Percentiles rank a stretch among this genome's conserved stretches.
Conservation (phyloP, 2,888 invertebrate species). For the Seladonia tumulorum region DNA sequence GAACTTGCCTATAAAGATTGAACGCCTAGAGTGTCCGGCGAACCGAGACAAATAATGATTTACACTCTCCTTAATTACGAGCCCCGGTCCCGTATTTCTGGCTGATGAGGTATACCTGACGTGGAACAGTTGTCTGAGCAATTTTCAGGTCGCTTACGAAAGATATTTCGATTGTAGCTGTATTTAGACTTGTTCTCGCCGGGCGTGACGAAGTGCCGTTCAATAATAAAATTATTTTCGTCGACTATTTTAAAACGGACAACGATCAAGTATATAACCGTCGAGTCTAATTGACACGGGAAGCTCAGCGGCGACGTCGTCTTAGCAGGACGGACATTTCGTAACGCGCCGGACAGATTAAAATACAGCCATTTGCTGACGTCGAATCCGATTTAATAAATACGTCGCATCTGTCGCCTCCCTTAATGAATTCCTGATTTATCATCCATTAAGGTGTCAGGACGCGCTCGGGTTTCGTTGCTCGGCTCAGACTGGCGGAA, state of each 20-base stretch:
- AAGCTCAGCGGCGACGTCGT: not conserved
- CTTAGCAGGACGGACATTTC: slow-evolving; percentile 10
- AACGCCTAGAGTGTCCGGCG: not conserved
- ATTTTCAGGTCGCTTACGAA: not conserved
- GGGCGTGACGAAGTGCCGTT: no score
- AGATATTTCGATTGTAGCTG: not conserved
- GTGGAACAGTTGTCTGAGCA: not conserved
- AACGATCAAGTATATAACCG: slow-evolving; percentile 1
- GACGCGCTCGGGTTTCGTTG: slow-evolving; percentile 74
- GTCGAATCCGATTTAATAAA: slow-evolving; percentile 74
- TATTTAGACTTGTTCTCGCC: not conserved
- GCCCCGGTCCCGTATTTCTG: no score
- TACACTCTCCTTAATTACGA: not conserved
- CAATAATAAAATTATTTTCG: not conserved
- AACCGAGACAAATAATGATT: not conserved
- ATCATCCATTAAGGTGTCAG: slow-evolving; percentile 76
- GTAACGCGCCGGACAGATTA: slow-evolving; percentile 58
- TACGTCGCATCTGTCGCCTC: slow-evolving; percentile 70
- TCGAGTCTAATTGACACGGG: slow-evolving; percentile 32
- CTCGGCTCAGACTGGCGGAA: slow-evolving; percentile 73
- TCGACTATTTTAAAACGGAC: not conserved
- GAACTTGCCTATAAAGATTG: not conserved
- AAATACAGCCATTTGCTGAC: slow-evolving; percentile 68
- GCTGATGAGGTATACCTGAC: not conserved
- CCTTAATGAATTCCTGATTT: slow-evolving; percentile 76